A percentile compares a stretch with the other conserved stretches of the same genome.
Evolutionary conservation across 2,888 invertebrate genomes (phyloP).

Genomic region (Antitype chi): DNA sequence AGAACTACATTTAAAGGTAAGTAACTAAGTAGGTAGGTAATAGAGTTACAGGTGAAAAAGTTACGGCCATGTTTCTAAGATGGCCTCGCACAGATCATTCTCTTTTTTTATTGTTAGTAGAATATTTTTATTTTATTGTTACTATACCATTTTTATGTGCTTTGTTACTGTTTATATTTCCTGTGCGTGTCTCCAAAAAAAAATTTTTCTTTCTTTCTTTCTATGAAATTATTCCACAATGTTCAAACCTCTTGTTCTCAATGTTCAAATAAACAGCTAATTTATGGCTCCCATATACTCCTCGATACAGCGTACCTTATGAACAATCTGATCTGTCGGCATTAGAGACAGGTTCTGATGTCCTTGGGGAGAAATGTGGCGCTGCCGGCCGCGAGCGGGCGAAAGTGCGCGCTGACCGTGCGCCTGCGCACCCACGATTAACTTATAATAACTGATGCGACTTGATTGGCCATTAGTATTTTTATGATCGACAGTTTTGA

Average conservation of each 20-base stretch:
- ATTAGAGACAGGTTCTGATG: constrained; percentile 70
- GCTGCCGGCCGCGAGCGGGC: constrained; percentile 59
- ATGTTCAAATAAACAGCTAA: constrained; percentile 7
- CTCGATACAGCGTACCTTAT: constrained; percentile 9
- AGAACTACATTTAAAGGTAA: too few species aligned
- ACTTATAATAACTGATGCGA: constrained; percentile 44
- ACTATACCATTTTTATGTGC: too few species aligned
- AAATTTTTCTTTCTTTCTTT: too few species aligned
- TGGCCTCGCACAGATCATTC: too few species aligned
- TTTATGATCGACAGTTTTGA: constrained; percentile 44
- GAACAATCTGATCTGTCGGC: constrained; percentile 50
- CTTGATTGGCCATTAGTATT: constrained; percentile 46
- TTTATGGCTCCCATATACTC: constrained; percentile 35
- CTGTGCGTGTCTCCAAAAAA: too few species aligned
- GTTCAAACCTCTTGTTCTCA: not conserved
- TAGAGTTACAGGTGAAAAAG: too few species aligned
- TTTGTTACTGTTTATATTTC: too few species aligned
- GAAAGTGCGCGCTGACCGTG: constrained; percentile 70
- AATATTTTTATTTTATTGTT: too few species aligned
- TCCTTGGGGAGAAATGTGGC: constrained; percentile 77
- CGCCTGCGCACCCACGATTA: constrained; percentile 37
- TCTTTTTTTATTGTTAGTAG: too few species aligned
- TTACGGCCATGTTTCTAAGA: too few species aligned
- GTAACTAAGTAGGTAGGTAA: too few species aligned
- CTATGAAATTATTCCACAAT: not conserved